phyloP scores from a whole-genome alignment of 2,113 vertebrate species.

The Salminus brasiliensis region DNA sequence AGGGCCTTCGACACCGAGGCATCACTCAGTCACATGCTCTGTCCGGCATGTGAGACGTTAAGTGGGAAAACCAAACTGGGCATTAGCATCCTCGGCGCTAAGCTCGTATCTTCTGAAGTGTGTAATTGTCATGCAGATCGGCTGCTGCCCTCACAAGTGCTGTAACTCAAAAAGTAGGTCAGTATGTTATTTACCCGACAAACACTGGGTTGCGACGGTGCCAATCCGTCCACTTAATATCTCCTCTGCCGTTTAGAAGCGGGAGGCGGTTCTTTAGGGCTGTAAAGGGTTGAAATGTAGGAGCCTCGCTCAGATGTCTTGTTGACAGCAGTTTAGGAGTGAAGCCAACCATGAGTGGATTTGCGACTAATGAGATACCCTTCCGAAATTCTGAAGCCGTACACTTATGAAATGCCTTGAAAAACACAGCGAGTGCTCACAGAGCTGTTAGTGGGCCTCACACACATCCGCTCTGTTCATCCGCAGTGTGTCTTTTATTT shows the following conservation, averaged over 20 bases:
- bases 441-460: no score
- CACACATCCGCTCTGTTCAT: no score
- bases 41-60: neutral
- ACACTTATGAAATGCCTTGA: no score
- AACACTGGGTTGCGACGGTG: neutral
- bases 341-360: neutral
- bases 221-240: neutral
- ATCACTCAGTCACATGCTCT: neutral
- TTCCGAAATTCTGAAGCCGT: neutral
- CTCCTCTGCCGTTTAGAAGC: neutral
- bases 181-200: constrained; percentile 9
- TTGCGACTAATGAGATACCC: neutral
- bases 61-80: neutral
- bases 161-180: constrained; percentile 18
- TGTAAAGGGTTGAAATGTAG: neutral
- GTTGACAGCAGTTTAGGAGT: neutral
- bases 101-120: neutral
- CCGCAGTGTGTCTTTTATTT: no score
- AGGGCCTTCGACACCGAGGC: neutral
- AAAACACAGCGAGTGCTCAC: no score
- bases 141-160: neutral
- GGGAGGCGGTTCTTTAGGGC: neutral
- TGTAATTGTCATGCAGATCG: neutral
- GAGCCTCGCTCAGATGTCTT: neutral
- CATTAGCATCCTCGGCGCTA: neutral